Evolutionary conservation across 2,797 vertebrate species (phyloP), one percentile per base, ranked within the genome.

Genomic region (Apogon talboti): DNA sequence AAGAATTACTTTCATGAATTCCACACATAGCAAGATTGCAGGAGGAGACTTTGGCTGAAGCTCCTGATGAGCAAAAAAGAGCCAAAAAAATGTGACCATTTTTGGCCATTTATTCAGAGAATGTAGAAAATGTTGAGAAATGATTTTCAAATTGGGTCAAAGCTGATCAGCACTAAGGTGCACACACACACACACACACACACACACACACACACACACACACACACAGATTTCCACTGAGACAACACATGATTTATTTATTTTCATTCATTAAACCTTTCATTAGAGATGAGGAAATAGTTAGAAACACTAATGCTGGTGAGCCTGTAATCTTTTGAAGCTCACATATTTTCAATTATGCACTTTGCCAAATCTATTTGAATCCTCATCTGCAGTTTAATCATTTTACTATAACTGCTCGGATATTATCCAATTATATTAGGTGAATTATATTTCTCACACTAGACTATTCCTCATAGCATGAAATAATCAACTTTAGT

Each of bases 91-190:
- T 66, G 66, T 74, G 11, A 72, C 55, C 47, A 71, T 64, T 57
- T 75, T 71, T 66, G 58, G 58, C 38, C 11, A 18, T 64, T 72
- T 60, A 41, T 66, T 43, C 43, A 40, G 51, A 54, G 57, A 70
- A 70, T 72, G 60, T 49, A 58, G 40, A 35, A 35, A 40, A 16
- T 49, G 38, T 13, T 28, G 11, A 3, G 35, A 30, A 40, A 44
- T 45, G 1, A 11, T 43, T 63, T 11, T 28, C 1, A 35, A 35
- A 35, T 35, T 35, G 33, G 33, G 33, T 35, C 9, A 35, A 35
- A 35, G 7, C 33, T 10, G 33, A 35, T 35, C 1, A 35, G 9
- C 33, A 35, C 7, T 10, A 35, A 35, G 33, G 33, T 35, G 0
- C 19, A 10, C 6, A 4, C 5, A 0, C 38, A 33, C 35, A 61